A percentile compares a stretch with the other conserved stretches of the same genome.
phyloP scores from a whole-genome alignment of 2,113 vertebrate genomes.

The Myrmecobius fasciatus region DNA sequence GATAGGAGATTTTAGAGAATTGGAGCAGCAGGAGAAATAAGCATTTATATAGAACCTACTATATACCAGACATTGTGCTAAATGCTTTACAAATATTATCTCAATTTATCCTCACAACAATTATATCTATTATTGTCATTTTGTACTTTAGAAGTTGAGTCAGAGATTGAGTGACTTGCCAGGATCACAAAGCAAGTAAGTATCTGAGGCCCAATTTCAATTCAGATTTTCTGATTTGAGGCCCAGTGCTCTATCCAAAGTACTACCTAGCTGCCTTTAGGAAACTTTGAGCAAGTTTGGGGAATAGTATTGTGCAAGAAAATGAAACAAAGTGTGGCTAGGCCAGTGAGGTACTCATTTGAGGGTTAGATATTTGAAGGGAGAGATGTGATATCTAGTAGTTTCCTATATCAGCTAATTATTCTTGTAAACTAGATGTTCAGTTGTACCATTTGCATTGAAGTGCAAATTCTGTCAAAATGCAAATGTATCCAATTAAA shows the following conservation, averaged over 20 bases:
- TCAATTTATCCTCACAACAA: neutral
- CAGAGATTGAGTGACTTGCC: neutral
- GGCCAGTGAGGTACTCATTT: neutral
- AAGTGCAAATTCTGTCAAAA: neutral
- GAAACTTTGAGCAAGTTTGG: neutral
- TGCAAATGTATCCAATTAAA: neutral
- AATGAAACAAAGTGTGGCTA: neutral
- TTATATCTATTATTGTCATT: neutral
- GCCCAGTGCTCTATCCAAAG: neutral
- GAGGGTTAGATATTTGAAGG: neutral
- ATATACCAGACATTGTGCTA: neutral
- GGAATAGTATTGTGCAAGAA: neutral
- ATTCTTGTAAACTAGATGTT: neutral
- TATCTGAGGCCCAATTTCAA: neutral
- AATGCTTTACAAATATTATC: neutral
- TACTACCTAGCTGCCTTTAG: neutral
- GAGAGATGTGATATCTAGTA: neutral
- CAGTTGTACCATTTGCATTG: neutral
- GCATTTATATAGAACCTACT: neutral
- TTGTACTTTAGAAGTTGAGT: neutral
- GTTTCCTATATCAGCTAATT: neutral
- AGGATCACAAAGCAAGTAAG: neutral
- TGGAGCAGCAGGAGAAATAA: neutral
- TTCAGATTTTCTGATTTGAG: neutral
- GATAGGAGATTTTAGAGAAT: neutral